phyloP scores from a whole-genome alignment of 2,113 vertebrate genomes.

The Okapia johnstoni region DNA sequence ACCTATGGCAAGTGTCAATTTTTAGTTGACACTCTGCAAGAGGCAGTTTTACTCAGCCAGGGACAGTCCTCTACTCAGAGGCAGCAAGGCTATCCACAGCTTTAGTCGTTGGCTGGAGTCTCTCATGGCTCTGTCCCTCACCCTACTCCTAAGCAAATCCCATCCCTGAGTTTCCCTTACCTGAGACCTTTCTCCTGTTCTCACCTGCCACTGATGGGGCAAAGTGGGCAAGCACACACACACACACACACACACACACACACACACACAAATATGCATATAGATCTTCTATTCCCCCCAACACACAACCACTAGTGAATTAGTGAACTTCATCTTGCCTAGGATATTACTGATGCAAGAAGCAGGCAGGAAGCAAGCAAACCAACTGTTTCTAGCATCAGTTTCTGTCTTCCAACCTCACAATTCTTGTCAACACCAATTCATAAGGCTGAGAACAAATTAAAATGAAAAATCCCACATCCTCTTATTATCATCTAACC shows the following conservation, averaged over 20 bases:
- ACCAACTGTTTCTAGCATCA: not conserved
- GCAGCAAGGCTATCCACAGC: not conserved
- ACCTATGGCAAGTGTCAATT: not conserved
- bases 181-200: not conserved
- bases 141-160: not conserved
- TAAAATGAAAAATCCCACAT: not conserved
- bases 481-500: not conserved
- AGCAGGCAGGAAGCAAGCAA: slow-evolving; percentile 24
- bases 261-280: not conserved
- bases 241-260: not conserved
- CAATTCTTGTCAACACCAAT: not conserved
- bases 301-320: not conserved
- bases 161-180: not conserved
- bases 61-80: slow-evolving; percentile 4
- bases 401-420: not conserved
- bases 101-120: not conserved
- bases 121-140: not conserved
- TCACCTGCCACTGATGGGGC: not conserved
- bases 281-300: not conserved
- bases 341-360: not conserved
- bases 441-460: slow-evolving; percentile 5
- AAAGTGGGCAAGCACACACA: not conserved
- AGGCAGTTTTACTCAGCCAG: not conserved
- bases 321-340: slow-evolving; percentile 18
- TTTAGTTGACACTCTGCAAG: not conserved